phyloP scores from a whole-genome alignment of 2,113 vertebrate genomes.

The Siniperca chuatsi region DNA sequence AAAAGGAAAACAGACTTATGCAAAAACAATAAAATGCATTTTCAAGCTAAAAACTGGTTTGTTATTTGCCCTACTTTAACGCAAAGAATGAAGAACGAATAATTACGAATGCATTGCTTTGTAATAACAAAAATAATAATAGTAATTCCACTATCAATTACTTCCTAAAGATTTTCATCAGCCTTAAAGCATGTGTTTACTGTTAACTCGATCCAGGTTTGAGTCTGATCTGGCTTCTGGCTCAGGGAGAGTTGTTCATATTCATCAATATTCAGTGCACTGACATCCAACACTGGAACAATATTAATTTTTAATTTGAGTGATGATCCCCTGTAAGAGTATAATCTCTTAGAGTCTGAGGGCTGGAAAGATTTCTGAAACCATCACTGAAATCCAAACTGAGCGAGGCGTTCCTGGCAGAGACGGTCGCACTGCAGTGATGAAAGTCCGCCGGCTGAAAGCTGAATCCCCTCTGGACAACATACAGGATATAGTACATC shows the following conservation, averaged over 20 bases:
- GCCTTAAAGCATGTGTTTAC: not conserved
- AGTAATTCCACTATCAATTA: not conserved
- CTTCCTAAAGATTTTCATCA: not conserved
- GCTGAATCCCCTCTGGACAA: constrained; percentile 37
- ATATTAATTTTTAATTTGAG: constrained; percentile 61
- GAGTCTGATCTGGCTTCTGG: not conserved
- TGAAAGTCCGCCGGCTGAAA: constrained; percentile 25
- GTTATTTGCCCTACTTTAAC: not conserved
- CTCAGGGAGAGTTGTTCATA: not conserved
- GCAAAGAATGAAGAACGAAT: not conserved
- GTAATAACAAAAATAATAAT: not conserved
- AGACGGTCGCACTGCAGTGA: constrained; percentile 12
- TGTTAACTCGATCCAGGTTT: not conserved
- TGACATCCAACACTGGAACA: constrained; percentile 41
- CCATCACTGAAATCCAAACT: constrained; percentile 31
- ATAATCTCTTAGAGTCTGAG: constrained; percentile 27
- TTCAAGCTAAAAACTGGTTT: not conserved
- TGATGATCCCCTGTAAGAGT: constrained; percentile 45
- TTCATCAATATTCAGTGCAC: constrained; percentile 48
- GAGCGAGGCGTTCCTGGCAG: constrained; percentile 30
- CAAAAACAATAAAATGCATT: not conserved
- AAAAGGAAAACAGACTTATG: not conserved
- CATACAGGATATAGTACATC: constrained; percentile 7
- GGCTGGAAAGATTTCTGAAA: constrained; percentile 48
- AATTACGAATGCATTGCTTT: not conserved